A percentile compares a stretch with the other conserved stretches of the same genome.
Evolutionary conservation across 1,140 invertebrate species (phyloP).

Genomic region (Trachymyrmex septentrionalis): DNA sequence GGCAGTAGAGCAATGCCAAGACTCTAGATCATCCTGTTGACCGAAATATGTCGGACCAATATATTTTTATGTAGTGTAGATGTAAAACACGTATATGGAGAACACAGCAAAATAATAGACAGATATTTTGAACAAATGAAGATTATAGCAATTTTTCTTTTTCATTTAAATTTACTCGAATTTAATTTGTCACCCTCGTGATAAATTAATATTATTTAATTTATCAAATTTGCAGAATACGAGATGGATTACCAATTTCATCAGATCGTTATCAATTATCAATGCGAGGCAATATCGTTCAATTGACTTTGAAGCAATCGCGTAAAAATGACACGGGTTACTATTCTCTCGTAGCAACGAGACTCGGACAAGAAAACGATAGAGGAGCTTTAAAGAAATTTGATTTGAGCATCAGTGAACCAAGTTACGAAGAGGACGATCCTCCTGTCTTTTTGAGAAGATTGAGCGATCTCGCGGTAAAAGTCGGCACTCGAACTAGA

Average conservation of each 20-base stretch:
- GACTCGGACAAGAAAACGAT: constrained; percentile 80
- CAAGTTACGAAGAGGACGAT: constrained; percentile 86
- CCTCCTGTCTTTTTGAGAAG: constrained; percentile 92
- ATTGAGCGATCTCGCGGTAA: constrained; percentile 93
- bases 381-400: constrained; percentile 77
- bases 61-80: constrained; percentile 42
- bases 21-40: constrained; percentile 54
- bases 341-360: constrained; percentile 88
- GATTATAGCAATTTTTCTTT: background rate
- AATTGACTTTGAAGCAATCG: constrained; percentile 87
- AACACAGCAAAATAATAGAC: background rate
- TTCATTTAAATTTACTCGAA: constrained; percentile 6
- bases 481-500: constrained; percentile 94
- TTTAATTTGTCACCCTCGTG: background rate
- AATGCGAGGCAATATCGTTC: constrained; percentile 85
- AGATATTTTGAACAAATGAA: background rate
- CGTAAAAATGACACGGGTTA: constrained; percentile 87
- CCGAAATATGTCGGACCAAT: constrained; percentile 35
- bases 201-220: background rate
- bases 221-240: constrained; percentile 67
- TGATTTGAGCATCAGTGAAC: constrained; percentile 81
- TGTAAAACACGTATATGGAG: background rate
- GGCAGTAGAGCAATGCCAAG: constrained; percentile 65
- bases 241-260: constrained; percentile 82
- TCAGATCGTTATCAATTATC: constrained; percentile 84